These are phyloP conservation scores for Amiota mariae DNA, from an alignment of 2,888 invertebrate genomes.

Conservation along the genomic window DNA sequence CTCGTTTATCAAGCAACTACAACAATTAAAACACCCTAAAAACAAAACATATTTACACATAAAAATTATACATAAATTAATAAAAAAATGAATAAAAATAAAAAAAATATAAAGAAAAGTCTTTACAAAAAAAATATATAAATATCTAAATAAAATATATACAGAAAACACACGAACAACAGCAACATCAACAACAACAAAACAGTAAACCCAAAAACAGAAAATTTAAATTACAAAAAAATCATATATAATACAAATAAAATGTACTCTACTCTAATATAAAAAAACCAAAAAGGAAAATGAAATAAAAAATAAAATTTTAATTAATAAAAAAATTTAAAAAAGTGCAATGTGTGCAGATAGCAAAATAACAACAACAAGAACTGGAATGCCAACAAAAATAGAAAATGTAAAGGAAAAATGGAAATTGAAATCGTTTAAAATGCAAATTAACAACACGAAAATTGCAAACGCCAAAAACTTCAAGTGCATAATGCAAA, in stretches of 20 bases:
- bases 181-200: conserved; percentile 31
- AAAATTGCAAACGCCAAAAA: conserved; percentile 36
- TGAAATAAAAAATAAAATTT: conserved; percentile 39
- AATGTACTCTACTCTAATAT: conserved; percentile 60
- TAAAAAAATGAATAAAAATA: too few species aligned
- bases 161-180: conserved; percentile 40
- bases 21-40: conserved; percentile 22
- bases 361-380: conserved; percentile 34
- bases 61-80: too few species aligned
- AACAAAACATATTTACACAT: too few species aligned
- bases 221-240: conserved; percentile 27
- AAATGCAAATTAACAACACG: conserved; percentile 61
- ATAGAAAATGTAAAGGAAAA: not conserved
- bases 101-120: too few species aligned
- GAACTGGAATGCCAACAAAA: not conserved
- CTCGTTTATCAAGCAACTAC: conserved; percentile 45
- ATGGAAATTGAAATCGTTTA: conserved; percentile 55
- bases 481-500: conserved; percentile 47
- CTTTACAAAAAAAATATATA: too few species aligned
- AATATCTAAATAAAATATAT: not conserved
- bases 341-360: conserved; percentile 65
- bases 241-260: conserved; percentile 39
- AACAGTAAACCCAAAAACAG: conserved; percentile 34
- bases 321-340: conserved; percentile 20
- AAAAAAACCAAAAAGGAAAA: conserved; percentile 39